phyloP scores from a whole-genome alignment of 1,140 invertebrate species.

The Heterodera schachtii region DNA sequence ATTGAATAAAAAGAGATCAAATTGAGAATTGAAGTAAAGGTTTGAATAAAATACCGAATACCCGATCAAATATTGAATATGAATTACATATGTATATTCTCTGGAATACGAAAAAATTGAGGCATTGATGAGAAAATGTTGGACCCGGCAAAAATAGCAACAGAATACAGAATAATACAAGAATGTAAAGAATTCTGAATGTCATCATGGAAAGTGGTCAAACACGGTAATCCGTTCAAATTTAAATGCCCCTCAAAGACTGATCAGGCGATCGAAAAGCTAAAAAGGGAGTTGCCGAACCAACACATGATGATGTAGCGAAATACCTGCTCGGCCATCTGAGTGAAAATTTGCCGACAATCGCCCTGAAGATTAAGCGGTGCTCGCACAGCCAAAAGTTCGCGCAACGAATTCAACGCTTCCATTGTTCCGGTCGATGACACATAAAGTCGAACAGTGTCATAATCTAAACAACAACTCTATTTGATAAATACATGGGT shows the following conservation, averaged over 20 bases:
- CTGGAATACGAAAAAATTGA: not conserved
- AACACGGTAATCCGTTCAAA: not conserved
- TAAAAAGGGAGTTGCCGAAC: not conserved
- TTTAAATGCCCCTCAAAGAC: not conserved
- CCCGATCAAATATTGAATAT: not conserved
- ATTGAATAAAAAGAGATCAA: not conserved
- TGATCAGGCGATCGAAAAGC: slow-evolving; percentile 6
- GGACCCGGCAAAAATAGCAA: not conserved
- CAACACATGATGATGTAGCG: not conserved
- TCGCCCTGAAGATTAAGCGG: slow-evolving; percentile 35
- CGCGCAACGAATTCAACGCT: slow-evolving; percentile 36
- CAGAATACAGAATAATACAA: no score
- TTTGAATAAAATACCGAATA: not conserved
- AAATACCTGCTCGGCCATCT: slow-evolving; percentile 12
- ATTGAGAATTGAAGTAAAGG: not conserved
- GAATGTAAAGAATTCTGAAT: not conserved
- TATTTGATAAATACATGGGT: not conserved
- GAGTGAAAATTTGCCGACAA: slow-evolving; percentile 44
- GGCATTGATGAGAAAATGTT: not conserved
- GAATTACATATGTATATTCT: not conserved
- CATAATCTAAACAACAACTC: slow-evolving; percentile 32
- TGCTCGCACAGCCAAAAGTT: slow-evolving; percentile 31
- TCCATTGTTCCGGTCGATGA: slow-evolving; percentile 37
- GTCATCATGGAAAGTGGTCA: not conserved
- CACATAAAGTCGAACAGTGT: slow-evolving; percentile 35